These are phyloP conservation scores for Flexamia atlantica DNA, from an alignment of 2,888 invertebrate species.

Conservation along the genomic window DNA sequence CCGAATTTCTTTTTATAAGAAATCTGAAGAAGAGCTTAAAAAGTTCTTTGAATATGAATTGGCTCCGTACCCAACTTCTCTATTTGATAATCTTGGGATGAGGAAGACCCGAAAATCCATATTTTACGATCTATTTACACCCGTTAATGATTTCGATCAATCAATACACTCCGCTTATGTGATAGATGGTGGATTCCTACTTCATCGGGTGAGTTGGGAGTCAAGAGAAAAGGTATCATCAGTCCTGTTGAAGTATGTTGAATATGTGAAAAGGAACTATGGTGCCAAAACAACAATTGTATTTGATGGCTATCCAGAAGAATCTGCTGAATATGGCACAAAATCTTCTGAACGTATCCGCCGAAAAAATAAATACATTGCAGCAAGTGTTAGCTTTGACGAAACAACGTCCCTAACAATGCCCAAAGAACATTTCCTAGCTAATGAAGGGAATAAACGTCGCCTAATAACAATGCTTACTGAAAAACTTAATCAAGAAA, in stretches of 20 bases:
- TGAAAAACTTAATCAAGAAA: background rate
- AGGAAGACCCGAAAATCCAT: background rate
- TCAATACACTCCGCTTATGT: background rate
- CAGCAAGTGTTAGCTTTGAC: conserved; percentile 25
- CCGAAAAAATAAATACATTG: conserved; percentile 14
- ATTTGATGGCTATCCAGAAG: background rate
- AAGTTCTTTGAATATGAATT: background rate
- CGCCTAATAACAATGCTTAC: conserved; percentile 22
- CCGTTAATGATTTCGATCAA: background rate
- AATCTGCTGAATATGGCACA: background rate
- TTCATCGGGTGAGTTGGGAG: background rate
- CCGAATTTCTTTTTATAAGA: background rate
- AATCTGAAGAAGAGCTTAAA: background rate
- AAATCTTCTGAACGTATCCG: background rate
- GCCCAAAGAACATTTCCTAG: background rate
- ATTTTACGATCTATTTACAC: background rate
- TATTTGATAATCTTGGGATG: background rate
- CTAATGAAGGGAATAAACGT: conserved; percentile 19
- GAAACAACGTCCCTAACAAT: conserved; percentile 19
- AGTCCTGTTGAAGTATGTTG: background rate
- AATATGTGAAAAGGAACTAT: background rate
- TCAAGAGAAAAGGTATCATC: background rate
- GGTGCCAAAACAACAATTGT: background rate
- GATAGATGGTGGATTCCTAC: background rate
- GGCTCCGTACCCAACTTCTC: background rate